Evolutionary conservation across 2,113 vertebrate species (phyloP), one percentile per base, ranked within the genome.

Genomic region (Triplophysa siluroides): DNA sequence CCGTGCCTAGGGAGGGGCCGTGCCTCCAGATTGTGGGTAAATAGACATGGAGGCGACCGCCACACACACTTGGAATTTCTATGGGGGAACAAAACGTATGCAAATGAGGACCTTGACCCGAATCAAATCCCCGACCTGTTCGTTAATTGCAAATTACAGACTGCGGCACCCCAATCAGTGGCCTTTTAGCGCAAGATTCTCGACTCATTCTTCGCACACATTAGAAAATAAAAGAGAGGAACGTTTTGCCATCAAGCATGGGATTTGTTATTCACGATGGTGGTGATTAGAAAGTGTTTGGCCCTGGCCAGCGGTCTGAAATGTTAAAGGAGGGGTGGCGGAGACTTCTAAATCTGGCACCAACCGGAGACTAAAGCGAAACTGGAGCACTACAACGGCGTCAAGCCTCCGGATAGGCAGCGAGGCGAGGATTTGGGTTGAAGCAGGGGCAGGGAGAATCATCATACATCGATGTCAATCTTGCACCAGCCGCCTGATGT

Each of bases 141-240:
- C 67, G 89, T 91, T 93, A 93, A 93, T 93, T 93, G 91, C 92
- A 93, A 92, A 93, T 92, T 92, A 93, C 90, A 91, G 92, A 93
- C 92, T 91, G 83, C 83, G n/a, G 88, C 89, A 92, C 92, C 92
- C 89, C 92, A 93, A 93, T 92, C 92, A 91, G 89, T 90, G 75
- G 86, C 89, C 89, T 91, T 93, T 93, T 90, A 86, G 84, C 13
- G 86, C 87, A 88, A 90, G 89, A 92, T 92, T 92, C 91, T 85
- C 88, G 87, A 88, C 88, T 92, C 88, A 91, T 92, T 92, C 90
- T 88, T 78, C 84, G 79, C 87, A 84, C 85, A 88, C 82, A 80
- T 86, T 80, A 54, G 85, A 89, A 91, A 89, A 90, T 88, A 88
- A 90, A 89, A 74, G 89, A 88, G 90, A 87, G 87, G 81, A 88